Evolutionary conservation across 2,888 invertebrate species (phyloP), one percentile per base, ranked within the genome.

Genomic region (Callyntrura guangdongensis): DNA sequence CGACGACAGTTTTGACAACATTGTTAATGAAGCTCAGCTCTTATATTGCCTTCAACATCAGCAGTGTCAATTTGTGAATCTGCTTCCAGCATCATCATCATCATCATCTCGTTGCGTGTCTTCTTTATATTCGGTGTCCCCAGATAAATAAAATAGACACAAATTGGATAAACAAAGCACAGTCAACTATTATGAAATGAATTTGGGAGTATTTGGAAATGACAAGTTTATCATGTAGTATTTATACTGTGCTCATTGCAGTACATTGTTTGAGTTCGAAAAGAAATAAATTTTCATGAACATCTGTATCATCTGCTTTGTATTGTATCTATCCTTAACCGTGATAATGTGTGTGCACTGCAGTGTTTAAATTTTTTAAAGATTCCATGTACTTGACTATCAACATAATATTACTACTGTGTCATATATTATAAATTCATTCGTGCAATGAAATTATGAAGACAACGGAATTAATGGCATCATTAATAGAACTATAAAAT

Each of bases 51-150:
- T 67, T 56, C 77, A 74, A 59, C 64, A 84, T 36, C 82, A 89
- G 45, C 84, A 77, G 14, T 61, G 77, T 11, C 11, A 12, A 9
- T 59, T 45, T 59, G 84, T 85, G 47, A 85, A 89, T 12, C 53
- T 67, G 12, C 20, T 53, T 36, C 79, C 84, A 27, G 36, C 72
- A 12, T 89, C 89, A 3, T 69, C 89, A 17, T 69, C 89, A 17
- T 67, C 79, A 20, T 89, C 89, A 20, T 89, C 89, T 27, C 89
- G 84, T 17, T 89, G 85, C 45, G 89, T 85, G 14, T 89, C 89
- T n/a, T 89, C 89, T 56, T 69, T 85, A 0, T 89, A 89, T 61
- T 89, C 89, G 22, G 89, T 89, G 5, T 89, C 89, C 9, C 89
- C 89, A 17, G 89, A 89, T 56, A 89, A 85, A 64, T 89, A 53